Conservation (phyloP, 30 jellyfish, hydroid and myxozoan genomes). For the Aurelia sp. region DNA sequence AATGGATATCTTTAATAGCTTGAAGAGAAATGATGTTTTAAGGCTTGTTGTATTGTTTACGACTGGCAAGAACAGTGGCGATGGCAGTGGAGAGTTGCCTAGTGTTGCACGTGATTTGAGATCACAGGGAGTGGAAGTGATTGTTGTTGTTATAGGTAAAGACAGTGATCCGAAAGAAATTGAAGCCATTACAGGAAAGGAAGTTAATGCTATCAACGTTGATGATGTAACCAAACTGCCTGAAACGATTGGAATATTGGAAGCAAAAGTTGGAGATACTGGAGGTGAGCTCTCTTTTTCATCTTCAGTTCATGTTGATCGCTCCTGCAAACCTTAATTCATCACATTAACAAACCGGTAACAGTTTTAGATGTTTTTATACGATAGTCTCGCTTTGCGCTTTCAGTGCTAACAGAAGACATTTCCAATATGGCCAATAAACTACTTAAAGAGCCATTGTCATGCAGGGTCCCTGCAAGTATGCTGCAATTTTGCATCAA, state of each 20-base stretch:
- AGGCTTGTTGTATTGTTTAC: conserved; percentile 56
- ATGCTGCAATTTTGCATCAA: no score
- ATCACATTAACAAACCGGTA: no score
- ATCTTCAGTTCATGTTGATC: no score
- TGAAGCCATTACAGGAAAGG: conserved; percentile 26
- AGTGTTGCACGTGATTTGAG: conserved; percentile 48
- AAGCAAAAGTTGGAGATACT: conserved; percentile 55
- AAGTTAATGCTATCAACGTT: conserved; percentile 25
- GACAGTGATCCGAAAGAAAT: conserved; percentile 43
- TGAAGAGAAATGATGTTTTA: not conserved
- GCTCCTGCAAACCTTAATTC: no score
- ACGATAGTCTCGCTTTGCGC: no score
- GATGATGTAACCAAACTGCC: conserved; percentile 49
- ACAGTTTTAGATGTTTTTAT: no score
- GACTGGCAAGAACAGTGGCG: conserved; percentile 65
- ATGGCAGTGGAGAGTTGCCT: conserved; percentile 48
- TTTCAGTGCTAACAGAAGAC: no score
- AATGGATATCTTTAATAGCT: conserved; percentile 31
- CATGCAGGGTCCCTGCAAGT: no score
- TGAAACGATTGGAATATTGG: conserved; percentile 57
- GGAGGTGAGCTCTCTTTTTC: conserved; percentile 22
- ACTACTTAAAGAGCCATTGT: no score
- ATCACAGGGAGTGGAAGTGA: conserved; percentile 65
- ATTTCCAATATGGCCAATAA: no score
- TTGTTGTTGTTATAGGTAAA: conserved; percentile 68